Evolutionary conservation across 2,113 vertebrate species (phyloP), one percentile per base, ranked within the genome.

Genomic region (Eurypyga helias): DNA sequence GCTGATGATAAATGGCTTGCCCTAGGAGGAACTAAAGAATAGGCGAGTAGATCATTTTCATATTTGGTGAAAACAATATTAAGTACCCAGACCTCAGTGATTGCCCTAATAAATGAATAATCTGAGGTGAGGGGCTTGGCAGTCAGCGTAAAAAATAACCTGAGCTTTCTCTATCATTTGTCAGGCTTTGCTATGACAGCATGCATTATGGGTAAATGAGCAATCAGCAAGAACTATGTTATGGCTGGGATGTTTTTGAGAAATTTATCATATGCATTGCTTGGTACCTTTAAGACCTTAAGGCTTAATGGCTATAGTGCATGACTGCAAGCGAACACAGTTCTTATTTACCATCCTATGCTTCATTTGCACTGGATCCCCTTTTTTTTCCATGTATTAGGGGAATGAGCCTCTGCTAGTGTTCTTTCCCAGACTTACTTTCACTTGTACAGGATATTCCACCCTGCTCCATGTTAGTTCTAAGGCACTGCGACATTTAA

Each of bases 41-140:
- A 98, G 98, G 98, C 98, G 98, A 99, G 98, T 98, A 99, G 98
- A 99, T 99, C 97, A 98, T 99, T 99, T 99, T 98, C 98, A 99
- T 99, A 99, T 99, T 99, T 99, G 98, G 98, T 97, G 98, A 99
- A 99, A 98, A 98, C 98, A 98, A 98, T 98, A 98, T 98, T 99
- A 98, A 98, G 98, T 99, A 98, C 96, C 96, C 97, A 97, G 98
- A 98, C 98, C 98, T 98, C 97, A 98, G 97, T 98, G 98, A 99
- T 98, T 98, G 98, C 98, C 98, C 97, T 98, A 98, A 99, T 99
- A 99, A 98, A 99, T 99, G 98, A 98, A 98, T 98, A 98, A 98
- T 99, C 98, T 98, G 98, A 98, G 98, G 98, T 99, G 98, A 99
- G 98, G 98, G 98, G 98, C 98, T 98, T 98, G 98, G 98, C 98